phyloP scores from a whole-genome alignment of 2,797 vertebrate genomes.

The Myotis findleyi region DNA sequence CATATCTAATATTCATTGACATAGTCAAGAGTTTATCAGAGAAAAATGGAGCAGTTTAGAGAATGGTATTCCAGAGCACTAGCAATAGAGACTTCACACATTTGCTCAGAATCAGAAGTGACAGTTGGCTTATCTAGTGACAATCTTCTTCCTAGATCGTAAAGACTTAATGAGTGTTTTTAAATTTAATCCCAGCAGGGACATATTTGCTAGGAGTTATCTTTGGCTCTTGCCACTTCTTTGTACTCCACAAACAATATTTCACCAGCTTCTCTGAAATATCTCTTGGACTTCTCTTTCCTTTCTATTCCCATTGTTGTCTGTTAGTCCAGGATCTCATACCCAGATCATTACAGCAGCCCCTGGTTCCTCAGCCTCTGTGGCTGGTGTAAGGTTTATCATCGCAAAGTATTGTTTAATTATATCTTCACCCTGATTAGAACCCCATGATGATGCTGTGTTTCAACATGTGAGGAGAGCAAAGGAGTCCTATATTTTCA shows the following conservation, averaged over 20 bases:
- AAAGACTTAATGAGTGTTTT: neutral
- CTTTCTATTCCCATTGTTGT: neutral
- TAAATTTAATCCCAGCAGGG: neutral
- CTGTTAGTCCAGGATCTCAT: neutral
- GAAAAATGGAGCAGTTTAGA: neutral
- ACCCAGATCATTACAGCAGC: neutral
- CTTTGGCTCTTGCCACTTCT: neutral
- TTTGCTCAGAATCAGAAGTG: neutral
- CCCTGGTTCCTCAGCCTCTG: neutral
- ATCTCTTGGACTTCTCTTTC: neutral
- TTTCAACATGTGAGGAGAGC: neutral
- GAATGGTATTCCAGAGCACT: neutral
- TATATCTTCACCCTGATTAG: neutral
- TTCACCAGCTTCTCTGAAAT: neutral
- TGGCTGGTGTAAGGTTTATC: neutral
- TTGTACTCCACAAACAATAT: neutral
- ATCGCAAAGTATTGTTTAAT: neutral
- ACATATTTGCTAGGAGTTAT: neutral
- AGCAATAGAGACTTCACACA: neutral
- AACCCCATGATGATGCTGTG: neutral
- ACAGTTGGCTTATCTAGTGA: neutral
- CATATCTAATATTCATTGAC: neutral
- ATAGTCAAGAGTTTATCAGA: neutral
- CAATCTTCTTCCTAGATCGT: neutral
- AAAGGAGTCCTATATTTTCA: neutral